A percentile compares a stretch with the other conserved stretches of the same genome.
Evolutionary conservation across 2,797 vertebrate species (phyloP).

Genomic region (Chloroceryle inda): DNA sequence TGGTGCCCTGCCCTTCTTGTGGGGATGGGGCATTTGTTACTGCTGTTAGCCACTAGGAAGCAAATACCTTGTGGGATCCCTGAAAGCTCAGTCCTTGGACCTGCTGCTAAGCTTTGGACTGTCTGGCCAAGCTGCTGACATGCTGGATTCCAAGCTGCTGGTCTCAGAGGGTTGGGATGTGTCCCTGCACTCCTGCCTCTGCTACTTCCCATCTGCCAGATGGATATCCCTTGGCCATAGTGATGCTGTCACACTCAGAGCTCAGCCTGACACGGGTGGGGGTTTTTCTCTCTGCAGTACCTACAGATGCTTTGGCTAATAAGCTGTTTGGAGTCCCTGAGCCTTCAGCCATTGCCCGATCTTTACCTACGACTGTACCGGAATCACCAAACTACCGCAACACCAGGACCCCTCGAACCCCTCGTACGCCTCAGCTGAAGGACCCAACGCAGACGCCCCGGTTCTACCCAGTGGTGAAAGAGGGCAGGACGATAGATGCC

Average conservation of each 20-base stretch:
- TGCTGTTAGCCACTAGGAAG: not conserved
- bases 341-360: constrained; percentile 92
- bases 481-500: constrained; percentile 93
- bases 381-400: constrained; percentile 96
- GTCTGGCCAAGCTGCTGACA: not conserved
- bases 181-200: not conserved
- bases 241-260: not conserved
- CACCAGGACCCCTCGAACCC: constrained; percentile 93
- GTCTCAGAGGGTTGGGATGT: not conserved
- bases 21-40: not conserved
- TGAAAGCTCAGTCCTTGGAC: not conserved
- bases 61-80: not conserved
- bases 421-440: constrained; percentile 94
- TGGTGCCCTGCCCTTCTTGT: not conserved
- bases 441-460: constrained; percentile 93
- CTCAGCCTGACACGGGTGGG: not conserved
- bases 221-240: not conserved
- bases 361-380: constrained; percentile 95
- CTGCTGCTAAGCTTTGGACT: not conserved
- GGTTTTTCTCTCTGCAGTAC: constrained; percentile 81
- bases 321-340: constrained; percentile 96
- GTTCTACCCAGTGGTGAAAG: constrained; percentile 98
- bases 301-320: constrained; percentile 96
- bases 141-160: not conserved
- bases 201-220: fast-evolving